A percentile compares a stretch with the other conserved stretches of the same genome.
Conservation (phyloP, 2,113 vertebrate genomes). For the Coptodon rendalli region DNA sequence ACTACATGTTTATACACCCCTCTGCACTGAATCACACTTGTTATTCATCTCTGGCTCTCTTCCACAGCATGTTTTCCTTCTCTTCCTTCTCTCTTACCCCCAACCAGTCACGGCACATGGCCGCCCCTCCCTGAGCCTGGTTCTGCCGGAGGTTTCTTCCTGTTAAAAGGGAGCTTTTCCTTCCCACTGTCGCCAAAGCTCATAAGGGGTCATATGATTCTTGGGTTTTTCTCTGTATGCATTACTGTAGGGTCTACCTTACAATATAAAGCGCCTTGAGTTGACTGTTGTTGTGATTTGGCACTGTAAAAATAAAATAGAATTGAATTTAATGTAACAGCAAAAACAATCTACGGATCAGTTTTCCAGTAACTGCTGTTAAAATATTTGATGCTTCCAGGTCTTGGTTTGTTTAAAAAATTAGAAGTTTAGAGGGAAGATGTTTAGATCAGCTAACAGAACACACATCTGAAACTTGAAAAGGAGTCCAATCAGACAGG, state of each 20-base stretch:
- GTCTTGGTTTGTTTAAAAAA: not conserved
- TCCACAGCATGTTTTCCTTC: not conserved
- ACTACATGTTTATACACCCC: not conserved
- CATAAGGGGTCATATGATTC: not conserved
- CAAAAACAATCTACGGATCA: not conserved
- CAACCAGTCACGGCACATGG: accelerated
- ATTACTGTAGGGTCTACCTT: not conserved
- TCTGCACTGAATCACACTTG: not conserved
- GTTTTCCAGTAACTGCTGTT: not conserved
- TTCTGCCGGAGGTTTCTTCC: not conserved
- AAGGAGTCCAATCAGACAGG: not conserved
- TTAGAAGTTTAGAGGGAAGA: not conserved
- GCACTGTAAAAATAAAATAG: not conserved
- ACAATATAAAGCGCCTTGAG: not conserved
- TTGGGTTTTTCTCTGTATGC: not conserved
- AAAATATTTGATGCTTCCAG: not conserved
- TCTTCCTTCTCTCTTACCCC: not conserved
- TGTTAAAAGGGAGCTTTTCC: not conserved
- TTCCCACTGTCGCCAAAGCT: not conserved
- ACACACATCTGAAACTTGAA: not conserved
- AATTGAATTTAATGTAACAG: not conserved
- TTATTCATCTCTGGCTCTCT: not conserved
- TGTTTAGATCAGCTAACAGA: not conserved
- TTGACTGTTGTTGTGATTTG: not conserved
- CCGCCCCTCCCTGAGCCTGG: not conserved